phyloP scores from a whole-genome alignment of 2,888 invertebrate species.

The Ferdinandea cuprea region DNA sequence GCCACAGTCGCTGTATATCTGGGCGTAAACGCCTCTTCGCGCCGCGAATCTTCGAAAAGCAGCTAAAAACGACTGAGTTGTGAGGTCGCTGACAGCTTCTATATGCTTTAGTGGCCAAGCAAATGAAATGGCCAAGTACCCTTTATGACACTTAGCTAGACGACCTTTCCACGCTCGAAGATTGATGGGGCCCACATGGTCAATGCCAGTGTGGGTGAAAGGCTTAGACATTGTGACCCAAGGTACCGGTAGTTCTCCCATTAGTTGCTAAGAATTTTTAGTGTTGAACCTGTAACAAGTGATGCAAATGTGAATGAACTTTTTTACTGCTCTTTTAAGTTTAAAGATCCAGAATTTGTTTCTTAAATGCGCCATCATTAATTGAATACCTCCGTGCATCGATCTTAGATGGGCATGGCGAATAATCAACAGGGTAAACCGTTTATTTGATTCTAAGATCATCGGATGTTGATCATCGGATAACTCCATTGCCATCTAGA shows the following conservation, averaged over 20 bases:
- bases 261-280: background rate
- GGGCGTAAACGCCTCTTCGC: background rate
- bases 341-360: background rate
- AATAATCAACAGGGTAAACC: background rate
- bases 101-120: background rate
- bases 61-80: background rate
- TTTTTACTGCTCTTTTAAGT: background rate
- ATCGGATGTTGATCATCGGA: slow-evolving; percentile 22
- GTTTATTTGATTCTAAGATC: background rate
- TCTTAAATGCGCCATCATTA: background rate
- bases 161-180: slow-evolving; percentile 50
- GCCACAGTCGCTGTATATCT: background rate
- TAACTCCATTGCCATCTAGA: too few species aligned
- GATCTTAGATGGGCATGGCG: background rate
- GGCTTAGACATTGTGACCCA: background rate
- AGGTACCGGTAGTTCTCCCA: slow-evolving; percentile 2
- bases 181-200: slow-evolving; percentile 2
- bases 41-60: background rate
- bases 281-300: background rate
- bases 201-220: slow-evolving; percentile 1
- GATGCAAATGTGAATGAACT: background rate
- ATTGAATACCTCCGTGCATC: background rate
- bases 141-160: slow-evolving; percentile 70
- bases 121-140: slow-evolving; percentile 52
- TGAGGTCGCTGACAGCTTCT: background rate